Evolutionary conservation across 2,113 vertebrate species (phyloP).

Genomic region (Anoura caudifer): DNA sequence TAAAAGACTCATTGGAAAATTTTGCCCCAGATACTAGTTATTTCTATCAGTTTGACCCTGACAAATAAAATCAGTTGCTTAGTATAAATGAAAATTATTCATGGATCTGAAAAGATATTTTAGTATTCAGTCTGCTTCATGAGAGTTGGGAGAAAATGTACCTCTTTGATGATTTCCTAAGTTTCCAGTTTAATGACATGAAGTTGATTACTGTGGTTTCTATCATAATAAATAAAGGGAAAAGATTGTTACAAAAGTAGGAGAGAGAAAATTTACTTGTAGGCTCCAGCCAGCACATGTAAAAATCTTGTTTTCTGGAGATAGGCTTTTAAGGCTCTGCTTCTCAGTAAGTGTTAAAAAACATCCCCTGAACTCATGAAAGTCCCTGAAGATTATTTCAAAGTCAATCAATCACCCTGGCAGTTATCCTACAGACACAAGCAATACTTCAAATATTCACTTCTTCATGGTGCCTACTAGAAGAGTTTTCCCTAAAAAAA

Average conservation of each 20-base stretch:
- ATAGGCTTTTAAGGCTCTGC: conserved; percentile 1
- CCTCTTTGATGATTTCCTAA: background rate
- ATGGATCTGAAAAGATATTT: background rate
- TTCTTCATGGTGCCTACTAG: background rate
- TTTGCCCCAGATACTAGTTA: background rate
- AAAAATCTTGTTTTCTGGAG: conserved; percentile 25
- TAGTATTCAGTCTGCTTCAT: background rate
- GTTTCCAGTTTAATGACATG: conserved; percentile 34
- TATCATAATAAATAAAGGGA: background rate
- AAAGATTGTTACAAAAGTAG: background rate
- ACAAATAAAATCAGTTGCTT: conserved; percentile 67
- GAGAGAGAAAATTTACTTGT: background rate
- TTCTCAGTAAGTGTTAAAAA: conserved; percentile 38
- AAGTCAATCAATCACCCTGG: background rate
- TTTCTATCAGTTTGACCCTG: background rate
- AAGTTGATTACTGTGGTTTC: background rate
- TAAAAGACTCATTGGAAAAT: conserved; percentile 39
- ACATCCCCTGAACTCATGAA: background rate
- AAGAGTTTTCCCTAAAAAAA: background rate
- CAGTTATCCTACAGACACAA: background rate
- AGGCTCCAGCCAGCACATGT: background rate
- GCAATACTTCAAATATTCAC: background rate
- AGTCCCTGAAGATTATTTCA: conserved; percentile 1
- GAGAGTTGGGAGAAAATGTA: background rate
- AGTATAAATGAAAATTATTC: conserved; percentile 33